phyloP scores from a whole-genome alignment of 1,140 invertebrate genomes.

The Epicauta chinensis region DNA sequence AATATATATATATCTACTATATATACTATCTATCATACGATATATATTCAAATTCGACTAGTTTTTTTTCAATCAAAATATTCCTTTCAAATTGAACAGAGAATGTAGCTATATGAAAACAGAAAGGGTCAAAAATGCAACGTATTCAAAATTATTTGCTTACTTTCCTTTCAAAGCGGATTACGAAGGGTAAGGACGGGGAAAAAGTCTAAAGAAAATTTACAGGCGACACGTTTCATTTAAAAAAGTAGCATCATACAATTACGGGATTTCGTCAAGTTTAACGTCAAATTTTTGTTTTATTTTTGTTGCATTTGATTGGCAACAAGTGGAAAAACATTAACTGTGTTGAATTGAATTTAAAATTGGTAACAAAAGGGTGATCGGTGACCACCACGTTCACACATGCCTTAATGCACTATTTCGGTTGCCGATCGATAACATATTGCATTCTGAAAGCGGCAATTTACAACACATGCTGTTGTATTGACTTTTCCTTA shows the following conservation, averaged over 20 bases:
- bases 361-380: not conserved
- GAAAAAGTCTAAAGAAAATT: constrained; percentile 36
- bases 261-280: constrained; percentile 29
- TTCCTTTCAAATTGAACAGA: constrained; percentile 18
- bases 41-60: not conserved
- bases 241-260: constrained; percentile 39
- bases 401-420: constrained; percentile 16
- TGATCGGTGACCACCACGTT: constrained; percentile 1
- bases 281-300: no score
- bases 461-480: constrained; percentile 18
- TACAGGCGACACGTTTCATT: constrained; percentile 37
- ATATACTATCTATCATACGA: not conserved
- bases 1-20: no score
- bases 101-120: constrained; percentile 35
- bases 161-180: constrained; percentile 42
- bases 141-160: constrained; percentile 42
- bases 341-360: no score
- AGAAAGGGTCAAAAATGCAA: constrained; percentile 43
- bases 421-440: constrained; percentile 14
- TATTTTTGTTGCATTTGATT: not conserved
- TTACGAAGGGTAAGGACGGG: constrained; percentile 34
- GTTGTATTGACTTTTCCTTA: constrained; percentile 12
- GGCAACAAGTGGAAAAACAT: no score
- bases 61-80: constrained; percentile 4
- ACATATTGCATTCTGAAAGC: constrained; percentile 18